These are phyloP conservation scores for Cervus canadensis DNA, from an alignment of 2,113 vertebrate genomes.

Conservation along the genomic window DNA sequence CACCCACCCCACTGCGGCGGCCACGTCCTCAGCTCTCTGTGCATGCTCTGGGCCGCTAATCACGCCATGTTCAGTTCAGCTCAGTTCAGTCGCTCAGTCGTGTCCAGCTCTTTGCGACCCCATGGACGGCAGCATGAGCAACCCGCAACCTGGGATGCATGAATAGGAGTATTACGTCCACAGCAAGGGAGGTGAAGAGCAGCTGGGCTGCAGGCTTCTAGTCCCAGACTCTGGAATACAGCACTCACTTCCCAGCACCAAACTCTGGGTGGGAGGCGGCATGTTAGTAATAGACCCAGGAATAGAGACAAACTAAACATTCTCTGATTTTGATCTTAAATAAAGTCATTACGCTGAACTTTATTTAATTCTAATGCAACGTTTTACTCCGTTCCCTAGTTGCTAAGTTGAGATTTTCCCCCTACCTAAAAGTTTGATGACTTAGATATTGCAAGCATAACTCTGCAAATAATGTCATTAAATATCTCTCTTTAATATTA, in stretches of 20 bases:
- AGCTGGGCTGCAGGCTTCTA: background rate
- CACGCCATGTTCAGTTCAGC: fast-evolving
- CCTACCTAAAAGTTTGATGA: background rate
- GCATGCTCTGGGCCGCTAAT: background rate
- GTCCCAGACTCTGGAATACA: background rate
- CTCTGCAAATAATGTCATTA: background rate
- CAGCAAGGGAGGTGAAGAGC: background rate
- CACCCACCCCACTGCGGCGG: background rate
- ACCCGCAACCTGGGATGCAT: background rate
- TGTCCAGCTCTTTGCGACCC: background rate
- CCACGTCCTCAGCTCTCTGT: background rate
- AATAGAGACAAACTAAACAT: background rate
- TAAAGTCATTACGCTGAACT: background rate
- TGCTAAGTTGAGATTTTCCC: background rate
- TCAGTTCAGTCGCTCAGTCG: background rate
- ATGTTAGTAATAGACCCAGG: background rate
- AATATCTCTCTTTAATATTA: background rate
- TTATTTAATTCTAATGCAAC: background rate
- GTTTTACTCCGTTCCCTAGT: background rate
- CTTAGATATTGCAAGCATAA: background rate
- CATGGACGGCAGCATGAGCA: fast-evolving
- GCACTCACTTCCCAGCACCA: background rate
- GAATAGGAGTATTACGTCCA: background rate
- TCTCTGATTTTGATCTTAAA: background rate
- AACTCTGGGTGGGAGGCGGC: background rate